These are phyloP conservation scores for Lycopodina hypogea DNA, from an alignment of 37 sponge, comb jelly and placozoan genomes.

Conservation along the genomic window DNA sequence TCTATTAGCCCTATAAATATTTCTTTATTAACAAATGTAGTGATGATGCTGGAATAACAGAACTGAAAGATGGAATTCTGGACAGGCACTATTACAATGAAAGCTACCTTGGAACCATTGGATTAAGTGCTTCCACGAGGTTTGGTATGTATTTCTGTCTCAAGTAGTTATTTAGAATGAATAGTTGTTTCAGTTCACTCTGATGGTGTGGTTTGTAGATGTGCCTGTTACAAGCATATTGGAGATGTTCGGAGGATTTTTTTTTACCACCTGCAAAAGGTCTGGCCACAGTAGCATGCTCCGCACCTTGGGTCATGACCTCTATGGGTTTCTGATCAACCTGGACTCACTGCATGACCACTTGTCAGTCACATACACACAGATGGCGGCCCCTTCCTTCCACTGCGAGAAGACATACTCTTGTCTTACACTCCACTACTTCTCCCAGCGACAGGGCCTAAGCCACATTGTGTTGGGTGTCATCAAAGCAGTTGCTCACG, in stretches of 20 bases:
- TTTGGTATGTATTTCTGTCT: conserved; percentile 26
- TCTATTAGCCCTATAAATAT: too few relatives aligned
- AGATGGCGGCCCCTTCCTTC: conserved; percentile 82
- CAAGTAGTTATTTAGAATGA: background rate
- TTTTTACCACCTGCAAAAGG: conserved; percentile 55
- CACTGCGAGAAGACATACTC: conserved; percentile 39
- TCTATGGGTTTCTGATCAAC: conserved; percentile 65
- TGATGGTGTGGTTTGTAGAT: conserved; percentile 19
- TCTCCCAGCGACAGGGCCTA: conserved; percentile 56
- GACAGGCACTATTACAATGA: conserved; percentile 55
- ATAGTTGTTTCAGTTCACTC: background rate
- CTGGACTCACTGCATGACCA: conserved; percentile 81
- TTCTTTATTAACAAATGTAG: conserved; percentile 12
- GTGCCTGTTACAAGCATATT: conserved; percentile 43
- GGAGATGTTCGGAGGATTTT: conserved; percentile 59
- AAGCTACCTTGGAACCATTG: conserved; percentile 6
- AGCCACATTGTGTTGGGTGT: conserved; percentile 67
- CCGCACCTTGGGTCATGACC: conserved; percentile 48
- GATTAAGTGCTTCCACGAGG: conserved; percentile 18
- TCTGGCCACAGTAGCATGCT: conserved; percentile 72
- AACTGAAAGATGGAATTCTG: conserved; percentile 14
- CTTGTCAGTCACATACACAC: conserved; percentile 58
- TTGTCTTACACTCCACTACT: conserved; percentile 58
- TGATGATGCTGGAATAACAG: conserved; percentile 25
- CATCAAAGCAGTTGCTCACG: conserved; percentile 60